A percentile compares a stretch with the other conserved stretches of the same genome.
phyloP scores from a whole-genome alignment of 1,140 invertebrate genomes.

The Oedothorax gibbosus region DNA sequence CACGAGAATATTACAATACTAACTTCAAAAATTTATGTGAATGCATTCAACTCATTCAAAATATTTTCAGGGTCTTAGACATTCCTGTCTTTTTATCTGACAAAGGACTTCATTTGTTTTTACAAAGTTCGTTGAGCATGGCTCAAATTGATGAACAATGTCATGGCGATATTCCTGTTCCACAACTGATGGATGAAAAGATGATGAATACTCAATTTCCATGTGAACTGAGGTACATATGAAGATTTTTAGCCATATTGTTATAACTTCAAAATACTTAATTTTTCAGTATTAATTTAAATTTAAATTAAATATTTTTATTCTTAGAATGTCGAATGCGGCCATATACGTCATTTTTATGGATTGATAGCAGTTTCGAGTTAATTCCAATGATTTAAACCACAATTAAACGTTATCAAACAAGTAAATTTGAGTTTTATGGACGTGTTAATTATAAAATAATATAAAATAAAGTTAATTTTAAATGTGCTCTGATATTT shows the following conservation, averaged over 20 bases:
- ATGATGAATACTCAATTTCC: background rate
- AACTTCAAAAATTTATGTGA: too few species aligned
- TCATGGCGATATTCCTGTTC: conserved; percentile 41
- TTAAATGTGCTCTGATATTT: too few species aligned
- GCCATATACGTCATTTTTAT: background rate
- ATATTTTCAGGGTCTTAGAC: conserved; percentile 19
- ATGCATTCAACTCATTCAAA: too few species aligned
- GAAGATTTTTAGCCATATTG: background rate
- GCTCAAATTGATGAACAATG: conserved; percentile 45
- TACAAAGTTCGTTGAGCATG: conserved; percentile 41
- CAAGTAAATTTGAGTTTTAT: too few species aligned
- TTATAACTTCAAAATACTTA: background rate
- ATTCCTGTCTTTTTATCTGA: conserved; percentile 40
- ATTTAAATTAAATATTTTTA: background rate
- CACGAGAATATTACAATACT: too few species aligned
- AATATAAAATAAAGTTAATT: too few species aligned
- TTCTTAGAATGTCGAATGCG: background rate
- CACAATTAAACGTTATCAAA: too few species aligned
- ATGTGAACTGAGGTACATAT: conserved; percentile 27
- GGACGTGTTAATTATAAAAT: too few species aligned
- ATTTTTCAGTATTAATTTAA: background rate
- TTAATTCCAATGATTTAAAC: background rate
- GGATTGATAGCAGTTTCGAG: background rate
- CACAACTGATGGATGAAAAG: conserved; percentile 30
- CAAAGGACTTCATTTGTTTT: conserved; percentile 48